Base-by-base conservation (phyloP, 30 jellyfish, hydroid and myxozoan genomes). In the Catostylus mosaicus region DNA sequence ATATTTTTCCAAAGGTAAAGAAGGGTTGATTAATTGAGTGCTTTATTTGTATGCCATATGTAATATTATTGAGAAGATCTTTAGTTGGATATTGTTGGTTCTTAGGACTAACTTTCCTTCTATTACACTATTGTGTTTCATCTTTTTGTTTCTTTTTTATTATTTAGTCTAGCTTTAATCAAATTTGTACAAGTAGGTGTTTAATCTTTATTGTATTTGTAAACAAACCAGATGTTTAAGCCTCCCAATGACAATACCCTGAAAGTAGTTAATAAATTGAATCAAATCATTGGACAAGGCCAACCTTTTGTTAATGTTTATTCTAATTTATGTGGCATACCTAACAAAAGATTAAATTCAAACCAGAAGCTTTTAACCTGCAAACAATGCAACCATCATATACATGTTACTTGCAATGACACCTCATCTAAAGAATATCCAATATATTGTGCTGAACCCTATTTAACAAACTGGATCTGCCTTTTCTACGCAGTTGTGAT, bases 371-470 rank as follows among this genome's bases (percentile, higher is more conserved):
- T 30, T 54, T 74, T 74, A 54, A 47, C 85, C 60, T 74, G 85
- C 27, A 24, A 34, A 46, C 85, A 74, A 60, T 74, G 85, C 73
- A 74, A 46, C 85, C 85, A 74, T 36, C 20, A 24, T 37, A 50
- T 77, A 27, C 88, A 77, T 77, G 57, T 77, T 48, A 77, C 57
- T 5, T 77, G 88, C 40, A 77, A 77, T 77, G 88, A 77, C 30
- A 77, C 37, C 51, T 77, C 88, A 77, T 50, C 57, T 47, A 77
- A 2, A 54, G 88, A 77, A 67, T 59, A 35, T 45, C 38, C 75
- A 77, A 57, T 67, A 54, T 20, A 54, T 34, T 77, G 77, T 77
- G 68, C 76, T 75, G 76, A 75, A 54, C 87, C 87, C 57, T 50
- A 29, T 37, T n/a, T 57, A 22, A 65, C 35, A 48, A 30, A 77